These are phyloP conservation scores for Caenorhabditis sulstoni DNA, from an alignment of 2,888 invertebrate genomes.

Conservation along the genomic window DNA sequence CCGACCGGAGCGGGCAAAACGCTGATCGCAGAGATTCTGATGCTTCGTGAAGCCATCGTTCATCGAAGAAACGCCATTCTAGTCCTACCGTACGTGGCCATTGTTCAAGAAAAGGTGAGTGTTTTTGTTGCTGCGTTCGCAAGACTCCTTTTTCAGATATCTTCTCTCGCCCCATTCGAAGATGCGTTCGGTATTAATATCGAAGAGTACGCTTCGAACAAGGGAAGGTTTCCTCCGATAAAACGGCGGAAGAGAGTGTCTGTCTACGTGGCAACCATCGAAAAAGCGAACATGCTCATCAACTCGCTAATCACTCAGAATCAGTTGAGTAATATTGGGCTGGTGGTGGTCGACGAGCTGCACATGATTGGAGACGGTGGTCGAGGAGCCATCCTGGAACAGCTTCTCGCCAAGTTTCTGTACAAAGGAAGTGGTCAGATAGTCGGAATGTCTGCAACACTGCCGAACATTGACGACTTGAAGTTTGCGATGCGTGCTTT, in stretches of 20 bases:
- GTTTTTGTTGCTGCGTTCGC: not conserved
- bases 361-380: slow-evolving; percentile 91
- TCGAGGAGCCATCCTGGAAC: slow-evolving; percentile 91
- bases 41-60: slow-evolving; percentile 90
- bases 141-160: slow-evolving; percentile 87
- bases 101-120: slow-evolving; percentile 95
- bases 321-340: slow-evolving; percentile 87
- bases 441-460: slow-evolving; percentile 97
- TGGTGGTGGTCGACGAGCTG: slow-evolving; percentile 90
- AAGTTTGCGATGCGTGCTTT: slow-evolving; percentile 88
- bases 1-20: slow-evolving; percentile 99
- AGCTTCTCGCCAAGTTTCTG: slow-evolving; percentile 88
- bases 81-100: slow-evolving; percentile 93
- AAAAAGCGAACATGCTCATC: slow-evolving; percentile 89
- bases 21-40: slow-evolving; percentile 91
- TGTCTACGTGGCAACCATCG: slow-evolving; percentile 93
- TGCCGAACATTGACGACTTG: slow-evolving; percentile 91
- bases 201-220: slow-evolving; percentile 94
- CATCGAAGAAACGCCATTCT: slow-evolving; percentile 90
- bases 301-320: slow-evolving; percentile 88
- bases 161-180: slow-evolving; percentile 90
- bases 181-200: slow-evolving; percentile 90
- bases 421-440: slow-evolving; percentile 85
- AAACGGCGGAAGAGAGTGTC: slow-evolving; percentile 86
- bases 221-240: slow-evolving; percentile 86